Evolutionary conservation across 2,113 vertebrate genomes (phyloP).

Genomic region (Desmodus rotundus): DNA sequence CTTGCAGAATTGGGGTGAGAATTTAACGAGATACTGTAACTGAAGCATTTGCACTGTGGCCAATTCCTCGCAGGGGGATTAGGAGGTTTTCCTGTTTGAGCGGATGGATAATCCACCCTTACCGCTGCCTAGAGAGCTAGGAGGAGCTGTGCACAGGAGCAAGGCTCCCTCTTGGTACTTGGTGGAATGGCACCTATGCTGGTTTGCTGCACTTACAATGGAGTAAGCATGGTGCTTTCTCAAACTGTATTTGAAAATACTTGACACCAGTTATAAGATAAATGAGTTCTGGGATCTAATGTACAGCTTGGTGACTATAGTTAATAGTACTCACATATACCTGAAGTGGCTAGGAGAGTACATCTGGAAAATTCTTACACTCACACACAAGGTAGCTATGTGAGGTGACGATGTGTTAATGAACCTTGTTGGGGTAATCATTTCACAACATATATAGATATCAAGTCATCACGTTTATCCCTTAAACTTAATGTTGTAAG

Average conservation of each 20-base stretch:
- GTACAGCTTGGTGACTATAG: not conserved
- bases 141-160: accelerated
- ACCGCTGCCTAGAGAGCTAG: accelerated
- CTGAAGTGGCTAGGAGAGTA: not conserved
- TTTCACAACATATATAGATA: no score
- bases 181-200: not conserved
- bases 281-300: not conserved
- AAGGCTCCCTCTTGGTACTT: not conserved
- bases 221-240: not conserved
- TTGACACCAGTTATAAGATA: not conserved
- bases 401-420: no score
- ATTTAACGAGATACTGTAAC: not conserved
- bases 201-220: not conserved
- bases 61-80: not conserved
- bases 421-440: no score
- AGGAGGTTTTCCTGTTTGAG: not conserved
- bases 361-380: not conserved
- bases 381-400: not conserved
- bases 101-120: not conserved
- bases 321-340: not conserved
- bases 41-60: not conserved
- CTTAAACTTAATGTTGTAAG: not conserved
- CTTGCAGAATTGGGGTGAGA: not conserved
- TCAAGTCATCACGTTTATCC: no score
- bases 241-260: not conserved